phyloP scores from a whole-genome alignment of 1,140 invertebrate species.

The Apis dorsata region DNA sequence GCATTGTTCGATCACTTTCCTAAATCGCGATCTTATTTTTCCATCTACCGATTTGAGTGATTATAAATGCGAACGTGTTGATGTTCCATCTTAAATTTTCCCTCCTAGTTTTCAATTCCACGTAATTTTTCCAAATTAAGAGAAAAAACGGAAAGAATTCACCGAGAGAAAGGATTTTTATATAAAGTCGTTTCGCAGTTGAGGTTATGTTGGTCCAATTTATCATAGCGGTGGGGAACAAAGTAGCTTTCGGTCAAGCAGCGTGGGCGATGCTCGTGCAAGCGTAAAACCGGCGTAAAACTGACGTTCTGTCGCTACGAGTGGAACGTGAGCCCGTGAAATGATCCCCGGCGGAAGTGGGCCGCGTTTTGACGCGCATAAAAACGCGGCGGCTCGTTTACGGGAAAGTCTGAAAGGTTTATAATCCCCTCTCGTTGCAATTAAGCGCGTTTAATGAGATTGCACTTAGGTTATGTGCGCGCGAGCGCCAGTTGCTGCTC shows the following conservation, averaged over 20 bases:
- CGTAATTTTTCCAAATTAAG: no score
- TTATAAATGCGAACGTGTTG: no score
- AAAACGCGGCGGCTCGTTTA: constrained; percentile 16
- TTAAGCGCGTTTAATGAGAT: constrained; percentile 17
- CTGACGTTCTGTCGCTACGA: neutral
- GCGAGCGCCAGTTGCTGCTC: neutral
- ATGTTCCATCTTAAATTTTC: no score
- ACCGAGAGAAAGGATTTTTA: no score
- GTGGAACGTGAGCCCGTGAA: neutral
- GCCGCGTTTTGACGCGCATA: neutral
- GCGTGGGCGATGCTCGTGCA: neutral
- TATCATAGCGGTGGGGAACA: neutral
- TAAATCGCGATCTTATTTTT: no score
- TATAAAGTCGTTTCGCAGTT: neutral
- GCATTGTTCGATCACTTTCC: no score
- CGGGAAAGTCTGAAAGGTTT: constrained; percentile 13
- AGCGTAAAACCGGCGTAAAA: constrained; percentile 9
- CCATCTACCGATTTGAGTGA: no score
- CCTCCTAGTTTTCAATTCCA: no score
- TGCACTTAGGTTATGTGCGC: constrained; percentile 6
- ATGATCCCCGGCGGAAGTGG: neutral
- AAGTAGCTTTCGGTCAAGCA: neutral
- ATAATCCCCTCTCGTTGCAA: constrained; percentile 27
- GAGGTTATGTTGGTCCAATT: neutral
- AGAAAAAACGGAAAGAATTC: neutral